Base-by-base conservation (phyloP, 2,888 invertebrate genomes). In the Sialis fuliginosa region DNA sequence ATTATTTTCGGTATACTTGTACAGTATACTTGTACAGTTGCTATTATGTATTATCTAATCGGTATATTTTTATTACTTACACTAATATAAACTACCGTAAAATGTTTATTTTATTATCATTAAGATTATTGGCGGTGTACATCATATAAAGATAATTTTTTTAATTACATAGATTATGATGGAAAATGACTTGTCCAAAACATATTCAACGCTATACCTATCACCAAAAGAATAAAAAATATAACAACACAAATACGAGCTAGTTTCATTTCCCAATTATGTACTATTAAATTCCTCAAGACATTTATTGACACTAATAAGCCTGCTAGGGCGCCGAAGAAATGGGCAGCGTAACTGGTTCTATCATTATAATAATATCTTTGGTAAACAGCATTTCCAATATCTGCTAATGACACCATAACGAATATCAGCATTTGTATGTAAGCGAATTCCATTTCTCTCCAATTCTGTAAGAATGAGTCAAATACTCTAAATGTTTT, bases 271-370 rank as follows among this genome's bases (percentile, higher is more conserved):
- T 39, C 39, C 6, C 39, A 39, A 5, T 6, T n/a, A n/a, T 10
- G 10, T 5, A 39, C 39, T 39, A 13, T 10, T 5, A 39, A 39
- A 22, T 39, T 39, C 2, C 6, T 10, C n/a, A 39, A 39, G 13
- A 39, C 4, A n/a, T 39, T 70, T 49, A 81, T 70, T 2, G 79
- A 80, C 39, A 80, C 69, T 13, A 81, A 63, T 4, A 81, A 63
- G 55, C 96, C 96, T 46, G 91, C 90, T 2, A 92, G 54, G 39
- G 90, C 89, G 2, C 93, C 93, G 0, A 85, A 89, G 37, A 91
- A 66, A 65, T 95, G 93, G 13, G 92, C 92, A 6, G 87, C 81
- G 60, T 92, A 92, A n/a, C 91, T 91, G 46, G 90, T 79, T 64
- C 87, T 79, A 59, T 78, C 79, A 42, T 74, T 66, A 62, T 71